A percentile compares a stretch with the other conserved stretches of the same genome.
phyloP scores from a whole-genome alignment of 2,797 vertebrate species.

The Setipinna tenuifilis region DNA sequence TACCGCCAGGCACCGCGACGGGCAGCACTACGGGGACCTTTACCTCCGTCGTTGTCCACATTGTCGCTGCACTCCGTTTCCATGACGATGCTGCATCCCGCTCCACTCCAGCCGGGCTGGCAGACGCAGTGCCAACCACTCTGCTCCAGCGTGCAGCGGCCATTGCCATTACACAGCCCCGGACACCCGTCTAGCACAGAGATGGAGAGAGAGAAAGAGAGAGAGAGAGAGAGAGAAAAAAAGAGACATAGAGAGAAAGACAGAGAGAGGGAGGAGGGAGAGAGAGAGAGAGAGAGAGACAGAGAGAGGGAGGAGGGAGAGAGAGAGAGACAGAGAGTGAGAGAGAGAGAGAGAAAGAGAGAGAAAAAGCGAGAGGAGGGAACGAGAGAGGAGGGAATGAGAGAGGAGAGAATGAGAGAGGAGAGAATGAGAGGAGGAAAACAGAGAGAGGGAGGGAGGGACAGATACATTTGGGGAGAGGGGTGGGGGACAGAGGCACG shows the following conservation, averaged over 20 bases:
- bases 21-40: slow-evolving; percentile 29
- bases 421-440: too few species aligned
- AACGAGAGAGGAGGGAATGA: too few species aligned
- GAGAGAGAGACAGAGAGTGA: background rate
- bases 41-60: slow-evolving; percentile 97
- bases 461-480: too few species aligned
- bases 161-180: slow-evolving; percentile 94
- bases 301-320: background rate
- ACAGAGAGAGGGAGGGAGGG: too few species aligned
- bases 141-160: slow-evolving; percentile 95
- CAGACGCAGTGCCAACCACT: slow-evolving; percentile 97
- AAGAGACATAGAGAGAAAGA: slow-evolving; percentile 16
- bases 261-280: background rate
- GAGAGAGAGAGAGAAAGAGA: too few species aligned
- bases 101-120: slow-evolving; percentile 96
- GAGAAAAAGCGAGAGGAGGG: too few species aligned
- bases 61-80: slow-evolving; percentile 96
- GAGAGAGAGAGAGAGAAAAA: background rate
- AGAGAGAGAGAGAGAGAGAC: background rate
- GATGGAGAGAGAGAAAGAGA: slow-evolving; percentile 49
- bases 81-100: slow-evolving; percentile 95
- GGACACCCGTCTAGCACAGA: slow-evolving; percentile 88
- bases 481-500: too few species aligned
- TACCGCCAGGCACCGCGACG: slow-evolving; percentile 37
- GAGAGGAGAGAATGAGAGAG: too few species aligned